Evolutionary conservation across 1,140 invertebrate genomes (phyloP).

Genomic region (Drosophila elegans): DNA sequence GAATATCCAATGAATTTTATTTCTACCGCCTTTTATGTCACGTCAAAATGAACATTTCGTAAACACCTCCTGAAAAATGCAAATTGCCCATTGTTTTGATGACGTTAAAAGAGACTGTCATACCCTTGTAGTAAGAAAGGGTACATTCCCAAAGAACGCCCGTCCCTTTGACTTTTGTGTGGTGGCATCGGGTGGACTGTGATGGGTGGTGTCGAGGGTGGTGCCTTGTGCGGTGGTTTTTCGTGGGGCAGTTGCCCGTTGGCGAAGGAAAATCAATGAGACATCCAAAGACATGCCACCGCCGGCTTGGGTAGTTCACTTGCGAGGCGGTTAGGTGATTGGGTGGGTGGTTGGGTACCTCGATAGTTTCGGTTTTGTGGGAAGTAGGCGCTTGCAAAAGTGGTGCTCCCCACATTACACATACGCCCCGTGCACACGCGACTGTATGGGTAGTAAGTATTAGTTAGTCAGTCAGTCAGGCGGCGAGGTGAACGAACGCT

Average conservation of each 20-base stretch:
- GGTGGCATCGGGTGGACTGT: slow-evolving; percentile 13
- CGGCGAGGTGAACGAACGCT: slow-evolving; percentile 69
- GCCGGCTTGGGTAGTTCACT: slow-evolving; percentile 14
- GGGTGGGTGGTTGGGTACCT: slow-evolving; percentile 9
- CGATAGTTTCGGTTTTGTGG: slow-evolving; percentile 27
- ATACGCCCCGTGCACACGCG: slow-evolving; percentile 51
- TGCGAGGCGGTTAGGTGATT: slow-evolving; percentile 10
- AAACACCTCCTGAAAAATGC: slow-evolving; percentile 4
- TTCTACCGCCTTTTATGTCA: not conserved
- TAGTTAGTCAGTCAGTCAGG: slow-evolving; percentile 48
- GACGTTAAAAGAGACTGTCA: not conserved
- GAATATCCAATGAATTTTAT: not conserved
- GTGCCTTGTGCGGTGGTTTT: slow-evolving; percentile 7
- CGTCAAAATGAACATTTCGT: not conserved
- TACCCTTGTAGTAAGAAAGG: slow-evolving; percentile 8
- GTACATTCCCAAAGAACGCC: slow-evolving; percentile 29
- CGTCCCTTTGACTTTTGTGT: slow-evolving; percentile 22
- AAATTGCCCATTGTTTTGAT: slow-evolving; percentile 15
- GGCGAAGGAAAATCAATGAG: slow-evolving; percentile 56
- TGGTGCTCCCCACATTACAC: slow-evolving; percentile 54
- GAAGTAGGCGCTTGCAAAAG: slow-evolving; percentile 58
- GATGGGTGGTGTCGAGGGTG: not conserved
- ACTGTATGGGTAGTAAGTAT: slow-evolving; percentile 27
- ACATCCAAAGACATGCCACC: slow-evolving; percentile 49
- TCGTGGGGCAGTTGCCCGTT: slow-evolving; percentile 17